phyloP scores from a whole-genome alignment of 2,888 invertebrate genomes.

The Chloromyia formosa region DNA sequence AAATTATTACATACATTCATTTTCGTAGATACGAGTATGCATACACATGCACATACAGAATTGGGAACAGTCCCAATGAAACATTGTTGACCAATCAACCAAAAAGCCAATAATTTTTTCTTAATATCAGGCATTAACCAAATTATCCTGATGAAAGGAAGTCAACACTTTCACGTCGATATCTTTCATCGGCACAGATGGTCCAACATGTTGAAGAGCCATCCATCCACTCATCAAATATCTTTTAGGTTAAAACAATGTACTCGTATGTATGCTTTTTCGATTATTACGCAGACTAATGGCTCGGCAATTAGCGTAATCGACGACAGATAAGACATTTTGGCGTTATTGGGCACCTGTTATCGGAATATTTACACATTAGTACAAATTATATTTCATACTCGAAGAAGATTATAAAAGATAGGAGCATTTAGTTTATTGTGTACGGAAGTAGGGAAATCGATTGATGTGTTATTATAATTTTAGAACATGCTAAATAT shows the following conservation, averaged over 20 bases:
- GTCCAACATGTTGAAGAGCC: background rate
- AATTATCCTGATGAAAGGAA: constrained; percentile 44
- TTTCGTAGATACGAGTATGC: too few relatives aligned
- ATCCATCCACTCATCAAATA: constrained; percentile 5
- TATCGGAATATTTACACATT: background rate
- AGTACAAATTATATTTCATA: background rate
- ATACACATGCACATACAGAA: too few relatives aligned
- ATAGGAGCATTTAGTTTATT: too few relatives aligned
- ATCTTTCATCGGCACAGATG: constrained; percentile 23
- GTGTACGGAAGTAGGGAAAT: too few relatives aligned
- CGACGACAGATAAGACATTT: constrained; percentile 18
- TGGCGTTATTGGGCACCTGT: constrained; percentile 6
- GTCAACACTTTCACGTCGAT: constrained; percentile 43
- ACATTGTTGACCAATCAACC: constrained; percentile 26
- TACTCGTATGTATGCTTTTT: too few relatives aligned
- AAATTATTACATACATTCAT: too few relatives aligned
- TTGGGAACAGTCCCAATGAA: background rate
- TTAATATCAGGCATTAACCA: constrained; percentile 34
- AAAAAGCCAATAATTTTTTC: constrained; percentile 35
- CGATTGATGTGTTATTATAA: too few relatives aligned
- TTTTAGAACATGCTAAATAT: too few relatives aligned
- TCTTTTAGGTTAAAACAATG: constrained; percentile 22
- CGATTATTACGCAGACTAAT: constrained; percentile 33
- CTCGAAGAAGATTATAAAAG: too few relatives aligned
- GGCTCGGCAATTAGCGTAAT: constrained; percentile 32